Conservation (phyloP, 2,888 invertebrate genomes). For the Schizaphis graminum region DNA sequence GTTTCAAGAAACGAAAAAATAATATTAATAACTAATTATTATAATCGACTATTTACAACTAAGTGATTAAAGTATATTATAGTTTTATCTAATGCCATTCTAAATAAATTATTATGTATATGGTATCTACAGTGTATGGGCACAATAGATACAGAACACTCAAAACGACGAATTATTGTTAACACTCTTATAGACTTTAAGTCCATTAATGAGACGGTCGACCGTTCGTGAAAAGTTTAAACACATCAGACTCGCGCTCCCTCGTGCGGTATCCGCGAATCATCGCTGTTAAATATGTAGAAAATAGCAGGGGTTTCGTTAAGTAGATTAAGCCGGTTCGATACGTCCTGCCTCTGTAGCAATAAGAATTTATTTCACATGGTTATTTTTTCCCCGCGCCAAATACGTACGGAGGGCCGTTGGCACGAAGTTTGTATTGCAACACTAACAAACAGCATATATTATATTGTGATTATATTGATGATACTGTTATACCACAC, state of each 20-base stretch:
- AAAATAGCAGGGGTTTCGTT: not conserved
- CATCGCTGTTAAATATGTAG: not conserved
- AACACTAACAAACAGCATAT: not conserved
- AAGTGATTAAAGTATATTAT: not conserved
- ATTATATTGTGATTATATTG: no score
- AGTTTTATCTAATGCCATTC: not conserved
- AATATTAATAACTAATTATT: not conserved
- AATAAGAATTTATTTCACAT: constrained; percentile 2
- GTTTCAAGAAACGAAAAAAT: not conserved
- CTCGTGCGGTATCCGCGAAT: not conserved
- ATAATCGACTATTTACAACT: not conserved
- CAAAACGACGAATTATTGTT: not conserved
- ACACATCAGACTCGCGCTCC: not conserved
- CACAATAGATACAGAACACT: not conserved
- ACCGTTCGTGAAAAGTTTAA: not conserved
- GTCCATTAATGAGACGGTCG: not conserved
- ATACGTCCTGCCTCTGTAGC: not conserved
- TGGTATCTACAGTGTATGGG: not conserved
- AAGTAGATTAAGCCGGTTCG: not conserved
- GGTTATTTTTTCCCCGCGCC: not conserved
- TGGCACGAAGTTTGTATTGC: not conserved
- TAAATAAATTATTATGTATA: not conserved
- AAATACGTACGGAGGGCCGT: not conserved
- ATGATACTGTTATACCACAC: not conserved
- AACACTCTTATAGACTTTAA: not conserved